A percentile compares a stretch with the other conserved stretches of the same genome.
phyloP scores from a whole-genome alignment of 2,113 vertebrate genomes.

The Vicugna pacos region DNA sequence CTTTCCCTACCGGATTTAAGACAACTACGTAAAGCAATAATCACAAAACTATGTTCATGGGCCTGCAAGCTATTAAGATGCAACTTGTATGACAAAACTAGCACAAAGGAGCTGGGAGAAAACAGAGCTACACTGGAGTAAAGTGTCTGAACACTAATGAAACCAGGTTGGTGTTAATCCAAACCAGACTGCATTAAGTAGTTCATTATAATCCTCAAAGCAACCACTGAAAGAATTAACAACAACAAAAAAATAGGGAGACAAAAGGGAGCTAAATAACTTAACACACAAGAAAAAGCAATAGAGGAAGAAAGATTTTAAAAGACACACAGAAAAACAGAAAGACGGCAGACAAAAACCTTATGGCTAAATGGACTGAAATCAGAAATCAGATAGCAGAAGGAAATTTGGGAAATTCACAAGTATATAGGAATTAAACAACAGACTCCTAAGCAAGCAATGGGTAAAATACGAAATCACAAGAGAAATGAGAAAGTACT shows the following conservation, averaged over 20 bases:
- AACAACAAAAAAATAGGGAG: neutral
- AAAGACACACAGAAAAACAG: neutral
- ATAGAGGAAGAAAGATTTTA: neutral
- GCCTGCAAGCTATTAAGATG: neutral
- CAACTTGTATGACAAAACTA: neutral
- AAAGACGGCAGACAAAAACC: neutral
- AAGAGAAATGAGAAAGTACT: neutral
- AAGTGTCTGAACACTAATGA: neutral
- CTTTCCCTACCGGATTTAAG: neutral
- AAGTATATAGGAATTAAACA: neutral
- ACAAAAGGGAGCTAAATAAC: neutral
- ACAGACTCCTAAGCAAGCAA: neutral
- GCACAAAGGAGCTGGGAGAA: neutral
- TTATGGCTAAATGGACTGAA: neutral
- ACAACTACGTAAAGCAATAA: neutral
- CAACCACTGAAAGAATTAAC: neutral
- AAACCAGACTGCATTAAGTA: neutral
- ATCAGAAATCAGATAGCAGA: neutral
- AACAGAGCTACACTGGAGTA: rapidly evolving
- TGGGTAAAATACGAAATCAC: neutral
- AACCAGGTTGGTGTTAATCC: neutral
- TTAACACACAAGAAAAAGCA: neutral
- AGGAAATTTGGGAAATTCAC: neutral
- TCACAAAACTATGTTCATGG: neutral
- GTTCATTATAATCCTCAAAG: neutral